phyloP scores from a whole-genome alignment of 1,140 invertebrate species.

The Asobara japonica region DNA sequence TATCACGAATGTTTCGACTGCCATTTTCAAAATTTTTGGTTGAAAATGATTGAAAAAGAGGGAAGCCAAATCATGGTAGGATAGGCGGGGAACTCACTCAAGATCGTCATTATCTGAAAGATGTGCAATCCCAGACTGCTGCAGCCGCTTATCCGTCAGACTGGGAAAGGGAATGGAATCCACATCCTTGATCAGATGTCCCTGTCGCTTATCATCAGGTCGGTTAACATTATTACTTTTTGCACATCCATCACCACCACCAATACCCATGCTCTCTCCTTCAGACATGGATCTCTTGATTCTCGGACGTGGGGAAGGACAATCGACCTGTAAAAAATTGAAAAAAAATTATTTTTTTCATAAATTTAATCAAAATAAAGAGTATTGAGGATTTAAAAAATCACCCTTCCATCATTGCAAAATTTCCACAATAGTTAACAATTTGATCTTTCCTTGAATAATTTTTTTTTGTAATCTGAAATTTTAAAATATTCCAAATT shows the following conservation, averaged over 20 bases:
- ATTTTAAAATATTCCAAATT: too few relatives aligned
- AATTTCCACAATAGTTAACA: too few relatives aligned
- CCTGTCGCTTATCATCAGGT: constrained; percentile 20
- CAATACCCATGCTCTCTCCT: constrained; percentile 34
- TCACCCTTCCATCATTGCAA: too few relatives aligned
- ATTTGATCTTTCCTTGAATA: too few relatives aligned
- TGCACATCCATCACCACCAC: constrained; percentile 20
- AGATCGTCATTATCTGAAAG: constrained; percentile 42
- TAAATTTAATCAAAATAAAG: too few relatives aligned
- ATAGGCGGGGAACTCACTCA: constrained; percentile 47
- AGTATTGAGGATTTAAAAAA: too few relatives aligned
- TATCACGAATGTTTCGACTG: too few relatives aligned
- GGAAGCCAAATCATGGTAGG: too few relatives aligned
- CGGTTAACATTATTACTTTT: constrained; percentile 4
- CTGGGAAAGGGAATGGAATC: constrained; percentile 52
- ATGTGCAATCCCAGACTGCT: constrained; percentile 50
- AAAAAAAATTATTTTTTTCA: too few relatives aligned
- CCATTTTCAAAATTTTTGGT: neutral
- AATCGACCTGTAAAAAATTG: too few relatives aligned
- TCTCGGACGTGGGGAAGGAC: too few relatives aligned
- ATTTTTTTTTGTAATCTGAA: too few relatives aligned
- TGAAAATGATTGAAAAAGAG: neutral
- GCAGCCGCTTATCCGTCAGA: constrained; percentile 46
- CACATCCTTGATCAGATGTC: constrained; percentile 29
- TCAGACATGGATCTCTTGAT: constrained; percentile 52